Conservation (phyloP, 2,113 vertebrate genomes). For the Capreolus pygargus region DNA sequence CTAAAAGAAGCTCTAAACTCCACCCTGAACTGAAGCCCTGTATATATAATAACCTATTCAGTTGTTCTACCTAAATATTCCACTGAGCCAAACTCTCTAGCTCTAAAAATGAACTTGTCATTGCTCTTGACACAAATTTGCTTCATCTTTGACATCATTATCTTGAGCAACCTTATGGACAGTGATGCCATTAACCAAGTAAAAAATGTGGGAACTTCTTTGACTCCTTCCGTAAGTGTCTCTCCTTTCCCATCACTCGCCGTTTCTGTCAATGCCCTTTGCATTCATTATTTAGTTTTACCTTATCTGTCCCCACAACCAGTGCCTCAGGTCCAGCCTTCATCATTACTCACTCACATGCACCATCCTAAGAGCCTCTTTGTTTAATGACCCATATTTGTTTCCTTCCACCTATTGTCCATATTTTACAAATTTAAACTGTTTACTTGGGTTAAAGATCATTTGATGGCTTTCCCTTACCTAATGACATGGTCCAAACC, state of each 20-base stretch:
- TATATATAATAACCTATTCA: not conserved
- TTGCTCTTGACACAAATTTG: not conserved
- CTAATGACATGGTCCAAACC: not conserved
- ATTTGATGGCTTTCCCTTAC: not conserved
- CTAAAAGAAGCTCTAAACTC: not conserved
- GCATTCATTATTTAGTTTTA: not conserved
- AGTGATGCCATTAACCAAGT: not conserved
- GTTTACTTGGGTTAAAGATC: not conserved
- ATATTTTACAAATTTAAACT: not conserved
- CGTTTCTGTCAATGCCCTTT: not conserved
- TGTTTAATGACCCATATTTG: not conserved
- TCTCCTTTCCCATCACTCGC: not conserved
- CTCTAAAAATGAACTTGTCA: not conserved
- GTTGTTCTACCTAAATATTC: not conserved
- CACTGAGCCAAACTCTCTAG: not conserved
- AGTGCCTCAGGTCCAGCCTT: not conserved
- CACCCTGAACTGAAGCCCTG: not conserved
- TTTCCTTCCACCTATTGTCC: not conserved
- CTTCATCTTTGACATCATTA: not conserved
- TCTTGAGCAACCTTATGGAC: not conserved
- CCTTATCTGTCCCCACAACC: not conserved
- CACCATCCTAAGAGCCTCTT: not conserved
- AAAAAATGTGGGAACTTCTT: not conserved
- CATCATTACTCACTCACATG: not conserved
- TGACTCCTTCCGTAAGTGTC: not conserved